Evolutionary conservation across 92 coral and sea anemone genomes (phyloP), one percentile per base, ranked within the genome.

Genomic region (Phenganax stokvisi): DNA sequence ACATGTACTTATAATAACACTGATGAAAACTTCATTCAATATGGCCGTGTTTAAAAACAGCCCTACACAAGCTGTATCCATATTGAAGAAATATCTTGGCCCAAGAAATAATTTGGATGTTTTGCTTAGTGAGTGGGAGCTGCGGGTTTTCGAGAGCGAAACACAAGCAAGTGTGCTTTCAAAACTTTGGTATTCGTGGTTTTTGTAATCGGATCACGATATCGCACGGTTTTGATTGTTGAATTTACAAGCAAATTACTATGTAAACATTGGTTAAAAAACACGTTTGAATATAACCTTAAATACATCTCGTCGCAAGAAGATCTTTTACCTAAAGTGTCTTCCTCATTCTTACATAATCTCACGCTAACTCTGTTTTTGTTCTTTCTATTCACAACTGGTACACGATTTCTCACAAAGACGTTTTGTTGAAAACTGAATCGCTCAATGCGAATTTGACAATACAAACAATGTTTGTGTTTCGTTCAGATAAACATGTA

Each of bases 211-310:
- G 29, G 53, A 68, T 68, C 53, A 7, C 54, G 54, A 68, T 68
- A 68, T 68, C 73, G 10, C 73, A 52, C 47, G 73, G 73, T 29
- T 68, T 68, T 13, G 12, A 68, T 30, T 68, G 52, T 68, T 68
- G 54, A 30, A 68, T 68, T 68, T 68, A 68, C 73, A 68, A 68
- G 73, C 73, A 68, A 68, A 68, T 68, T 68, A 30, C 11, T 30
- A 68, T 68, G 73, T 68, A 68, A 68, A 68, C 73, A 68, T 68
- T 30, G 73, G 73, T 68, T 68, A 68, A 28, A 68, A 68, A 68
- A 68, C 73, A 68, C 31, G 54, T 53, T 15, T n/a, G 54, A 7
- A 6, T 30, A 12, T 6, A 30, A 37, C 2, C 47, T 68, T n/a
- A 37, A 7, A 17, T 68, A 68, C 54, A 37, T 37, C 47, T 37